phyloP scores from a whole-genome alignment of 2,888 invertebrate species.

The Torymus texanus region DNA sequence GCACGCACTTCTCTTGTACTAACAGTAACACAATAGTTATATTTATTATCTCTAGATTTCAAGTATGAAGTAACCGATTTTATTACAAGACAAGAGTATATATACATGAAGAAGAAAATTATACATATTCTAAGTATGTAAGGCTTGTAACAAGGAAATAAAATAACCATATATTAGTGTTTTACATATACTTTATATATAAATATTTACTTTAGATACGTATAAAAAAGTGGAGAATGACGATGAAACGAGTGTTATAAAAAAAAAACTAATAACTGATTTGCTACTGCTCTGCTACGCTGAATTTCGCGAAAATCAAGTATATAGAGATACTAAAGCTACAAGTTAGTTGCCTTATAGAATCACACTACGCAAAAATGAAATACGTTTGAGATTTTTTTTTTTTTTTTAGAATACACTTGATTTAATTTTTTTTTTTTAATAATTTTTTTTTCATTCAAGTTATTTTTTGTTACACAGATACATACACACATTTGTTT shows the following conservation, averaged over 20 bases:
- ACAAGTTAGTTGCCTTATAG: constrained; percentile 73
- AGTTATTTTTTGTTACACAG: constrained; percentile 28
- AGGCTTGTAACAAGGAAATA: constrained; percentile 75
- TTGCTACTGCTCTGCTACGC: constrained; percentile 54
- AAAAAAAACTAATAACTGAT: constrained; percentile 29
- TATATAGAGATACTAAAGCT: constrained; percentile 45
- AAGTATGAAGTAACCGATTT: constrained; percentile 73
- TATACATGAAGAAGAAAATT: constrained; percentile 68
- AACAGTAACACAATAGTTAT: constrained; percentile 74
- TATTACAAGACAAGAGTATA: constrained; percentile 75
- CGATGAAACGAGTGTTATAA: constrained; percentile 40
- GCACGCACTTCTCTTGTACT: constrained; percentile 75
- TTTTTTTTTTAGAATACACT: constrained; percentile 36
- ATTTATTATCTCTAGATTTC: constrained; percentile 73
- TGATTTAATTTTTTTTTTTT: constrained; percentile 42
- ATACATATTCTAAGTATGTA: constrained; percentile 75
- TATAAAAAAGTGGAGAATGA: constrained; percentile 66
- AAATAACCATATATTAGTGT: constrained; percentile 75
- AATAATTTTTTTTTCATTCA: constrained; percentile 1
- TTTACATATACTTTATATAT: constrained; percentile 75
- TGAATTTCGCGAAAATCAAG: constrained; percentile 40
- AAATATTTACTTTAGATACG: constrained; percentile 72
- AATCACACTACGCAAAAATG: constrained; percentile 40
- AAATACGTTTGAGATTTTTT: constrained; percentile 18
- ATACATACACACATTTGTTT: constrained; percentile 11